Evolutionary conservation across 2,888 invertebrate genomes (phyloP).

Genomic region (Dynastes maya): DNA sequence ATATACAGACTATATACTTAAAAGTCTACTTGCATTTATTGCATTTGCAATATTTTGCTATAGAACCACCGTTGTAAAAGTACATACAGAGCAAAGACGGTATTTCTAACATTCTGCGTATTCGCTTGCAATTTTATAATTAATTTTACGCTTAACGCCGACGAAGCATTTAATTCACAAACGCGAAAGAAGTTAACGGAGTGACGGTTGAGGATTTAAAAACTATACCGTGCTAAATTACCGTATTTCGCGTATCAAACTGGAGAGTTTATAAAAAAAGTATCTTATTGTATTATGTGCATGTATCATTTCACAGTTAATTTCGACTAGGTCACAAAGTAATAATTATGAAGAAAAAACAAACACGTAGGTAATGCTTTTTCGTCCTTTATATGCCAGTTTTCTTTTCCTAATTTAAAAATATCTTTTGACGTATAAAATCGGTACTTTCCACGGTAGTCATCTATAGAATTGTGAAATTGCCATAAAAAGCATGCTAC

Average conservation of each 20-base stretch:
- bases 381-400: not conserved
- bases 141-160: constrained; percentile 3
- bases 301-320: constrained; percentile 14
- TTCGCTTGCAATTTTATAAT: not conserved
- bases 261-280: not conserved
- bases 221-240: constrained; percentile 9
- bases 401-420: too few species aligned
- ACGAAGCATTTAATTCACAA: constrained; percentile 6
- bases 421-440: too few species aligned
- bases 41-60: too few species aligned
- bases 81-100: not conserved
- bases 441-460: too few species aligned
- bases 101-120: too few species aligned
- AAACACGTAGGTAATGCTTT: not conserved
- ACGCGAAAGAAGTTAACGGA: not conserved
- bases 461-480: too few species aligned
- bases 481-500: too few species aligned
- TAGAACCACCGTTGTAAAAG: too few species aligned
- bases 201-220: not conserved
- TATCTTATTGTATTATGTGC: not conserved
- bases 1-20: too few species aligned
- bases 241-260: constrained; percentile 1
- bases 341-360: not conserved
- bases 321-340: not conserved
- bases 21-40: too few species aligned